Conservation (phyloP, 2,113 vertebrate species). For the Parus major region DNA sequence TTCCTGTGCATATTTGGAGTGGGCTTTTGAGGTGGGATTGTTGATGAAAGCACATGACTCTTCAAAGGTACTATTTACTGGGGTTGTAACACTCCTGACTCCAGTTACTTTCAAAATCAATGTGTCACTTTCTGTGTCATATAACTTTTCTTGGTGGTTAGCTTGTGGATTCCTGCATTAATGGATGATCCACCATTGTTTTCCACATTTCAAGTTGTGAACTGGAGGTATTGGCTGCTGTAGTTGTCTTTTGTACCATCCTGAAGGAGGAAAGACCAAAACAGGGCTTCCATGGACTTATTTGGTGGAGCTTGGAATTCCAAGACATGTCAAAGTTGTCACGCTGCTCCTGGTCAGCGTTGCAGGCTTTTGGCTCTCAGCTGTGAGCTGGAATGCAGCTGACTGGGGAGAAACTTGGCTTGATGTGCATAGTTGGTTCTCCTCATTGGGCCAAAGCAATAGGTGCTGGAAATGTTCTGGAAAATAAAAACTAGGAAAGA, state of each 20-base stretch:
- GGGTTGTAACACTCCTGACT: background rate
- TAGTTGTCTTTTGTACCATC: background rate
- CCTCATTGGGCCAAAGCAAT: background rate
- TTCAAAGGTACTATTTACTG: background rate
- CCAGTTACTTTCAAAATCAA: background rate
- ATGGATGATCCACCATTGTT: background rate
- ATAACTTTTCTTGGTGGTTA: background rate
- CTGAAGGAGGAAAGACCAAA: background rate
- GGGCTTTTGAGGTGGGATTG: background rate
- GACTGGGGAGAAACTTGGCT: background rate
- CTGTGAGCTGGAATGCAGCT: background rate
- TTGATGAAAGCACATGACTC: background rate
- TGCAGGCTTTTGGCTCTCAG: background rate
- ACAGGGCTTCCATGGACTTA: background rate
- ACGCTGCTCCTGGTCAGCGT: background rate
- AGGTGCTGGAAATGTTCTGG: background rate
- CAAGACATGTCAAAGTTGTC: background rate
- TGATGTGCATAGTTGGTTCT: background rate
- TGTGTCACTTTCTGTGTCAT: background rate
- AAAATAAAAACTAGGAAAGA: background rate
- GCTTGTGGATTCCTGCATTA: background rate
- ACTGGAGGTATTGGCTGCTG: background rate
- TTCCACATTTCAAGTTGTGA: background rate
- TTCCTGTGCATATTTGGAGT: background rate
- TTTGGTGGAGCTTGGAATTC: background rate